A percentile compares a stretch with the other conserved stretches of the same genome.
These are phyloP conservation scores for Tragelaphus scriptus DNA, from an alignment of 2,113 vertebrate species.

Conservation along the genomic window DNA sequence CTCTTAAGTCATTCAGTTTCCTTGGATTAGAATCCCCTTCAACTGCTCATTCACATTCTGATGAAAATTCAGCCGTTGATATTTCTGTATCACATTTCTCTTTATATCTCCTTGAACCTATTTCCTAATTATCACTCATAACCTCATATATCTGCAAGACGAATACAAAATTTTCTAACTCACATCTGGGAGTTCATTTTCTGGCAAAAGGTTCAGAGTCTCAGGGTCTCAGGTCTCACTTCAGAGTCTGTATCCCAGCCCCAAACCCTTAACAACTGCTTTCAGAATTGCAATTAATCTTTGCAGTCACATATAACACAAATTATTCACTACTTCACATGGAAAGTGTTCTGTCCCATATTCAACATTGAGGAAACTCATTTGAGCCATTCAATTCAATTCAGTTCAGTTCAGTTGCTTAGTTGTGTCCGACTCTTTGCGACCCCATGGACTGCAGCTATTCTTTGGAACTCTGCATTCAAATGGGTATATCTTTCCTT, in stretches of 20 bases:
- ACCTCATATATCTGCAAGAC: background rate
- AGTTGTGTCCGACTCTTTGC: background rate
- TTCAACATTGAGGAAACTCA: background rate
- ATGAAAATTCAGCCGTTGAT: background rate
- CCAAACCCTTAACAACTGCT: background rate
- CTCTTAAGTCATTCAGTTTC: background rate
- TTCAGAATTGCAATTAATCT: background rate
- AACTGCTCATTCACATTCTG: background rate
- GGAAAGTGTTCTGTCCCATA: background rate
- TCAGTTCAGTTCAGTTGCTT: background rate
- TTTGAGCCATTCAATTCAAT: background rate
- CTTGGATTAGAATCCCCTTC: background rate
- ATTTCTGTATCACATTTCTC: background rate
- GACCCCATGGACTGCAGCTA: background rate
- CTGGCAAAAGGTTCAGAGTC: background rate
- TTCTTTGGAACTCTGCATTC: background rate
- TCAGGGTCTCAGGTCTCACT: background rate
- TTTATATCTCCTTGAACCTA: background rate
- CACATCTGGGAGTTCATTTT: background rate
- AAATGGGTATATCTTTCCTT: background rate
- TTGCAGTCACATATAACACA: background rate
- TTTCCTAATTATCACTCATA: background rate
- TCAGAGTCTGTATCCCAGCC: background rate
- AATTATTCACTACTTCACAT: background rate
- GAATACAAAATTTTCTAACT: background rate